phyloP scores from a whole-genome alignment of 1,140 invertebrate genomes.

The Cylas formicarius region DNA sequence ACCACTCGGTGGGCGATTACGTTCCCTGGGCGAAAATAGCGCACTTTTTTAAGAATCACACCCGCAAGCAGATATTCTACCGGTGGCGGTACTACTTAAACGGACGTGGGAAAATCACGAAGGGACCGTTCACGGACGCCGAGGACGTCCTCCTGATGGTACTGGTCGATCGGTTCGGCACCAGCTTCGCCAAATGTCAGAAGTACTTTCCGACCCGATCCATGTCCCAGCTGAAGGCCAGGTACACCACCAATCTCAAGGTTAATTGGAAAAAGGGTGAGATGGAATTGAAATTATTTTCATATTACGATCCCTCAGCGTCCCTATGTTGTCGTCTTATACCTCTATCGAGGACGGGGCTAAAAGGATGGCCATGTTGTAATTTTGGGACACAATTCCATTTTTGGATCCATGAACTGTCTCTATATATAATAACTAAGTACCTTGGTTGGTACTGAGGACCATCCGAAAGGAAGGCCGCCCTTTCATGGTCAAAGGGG shows the following conservation, averaged over 20 bases:
- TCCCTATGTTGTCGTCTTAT: no score
- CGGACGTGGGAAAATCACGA: constrained; percentile 38
- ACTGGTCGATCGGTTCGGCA: constrained; percentile 52
- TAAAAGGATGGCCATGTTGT: no score
- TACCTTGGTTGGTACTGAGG: no score
- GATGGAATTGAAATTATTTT: neutral
- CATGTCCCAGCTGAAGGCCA: constrained; percentile 46
- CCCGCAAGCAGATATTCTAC: constrained; percentile 56
- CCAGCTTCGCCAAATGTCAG: constrained; percentile 49
- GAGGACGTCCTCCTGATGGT: constrained; percentile 55
- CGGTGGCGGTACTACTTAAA: constrained; percentile 42
- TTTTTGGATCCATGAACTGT: no score
- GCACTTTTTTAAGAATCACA: constrained; percentile 50
- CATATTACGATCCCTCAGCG: no score
- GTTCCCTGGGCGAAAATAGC: constrained; percentile 57
- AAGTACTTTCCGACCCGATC: constrained; percentile 47
- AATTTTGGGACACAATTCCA: no score
- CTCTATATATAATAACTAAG: no score
- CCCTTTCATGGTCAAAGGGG: no score
- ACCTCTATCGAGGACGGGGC: no score
- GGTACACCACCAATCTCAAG: constrained; percentile 44
- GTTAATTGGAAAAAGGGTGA: constrained; percentile 32
- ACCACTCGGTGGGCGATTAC: constrained; percentile 46
- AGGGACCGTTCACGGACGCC: constrained; percentile 52
- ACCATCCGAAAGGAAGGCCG: no score